Conservation (phyloP, 1,140 invertebrate species). For the Aphis gossypii region DNA sequence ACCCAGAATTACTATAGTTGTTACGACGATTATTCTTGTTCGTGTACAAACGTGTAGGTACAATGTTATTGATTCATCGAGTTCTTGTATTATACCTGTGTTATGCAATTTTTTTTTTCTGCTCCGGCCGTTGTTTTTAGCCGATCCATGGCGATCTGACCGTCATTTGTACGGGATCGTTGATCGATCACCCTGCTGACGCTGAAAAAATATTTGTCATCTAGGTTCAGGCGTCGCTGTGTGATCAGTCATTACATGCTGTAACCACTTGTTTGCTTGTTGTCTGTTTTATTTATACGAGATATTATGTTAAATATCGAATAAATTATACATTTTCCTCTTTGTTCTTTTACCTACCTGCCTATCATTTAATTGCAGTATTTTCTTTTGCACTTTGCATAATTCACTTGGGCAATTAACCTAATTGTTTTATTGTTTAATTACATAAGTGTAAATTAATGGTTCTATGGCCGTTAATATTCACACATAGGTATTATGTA, state of each 20-base stretch:
- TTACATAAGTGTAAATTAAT: conserved; percentile 18
- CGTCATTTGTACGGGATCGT: neutral
- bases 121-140: neutral
- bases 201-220: conserved; percentile 16
- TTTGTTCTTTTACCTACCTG: neutral
- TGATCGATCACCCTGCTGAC: conserved; percentile 9
- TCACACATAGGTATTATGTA: neutral
- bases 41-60: neutral
- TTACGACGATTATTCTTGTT: neutral
- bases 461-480: neutral
- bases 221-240: neutral
- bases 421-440: neutral
- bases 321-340: neutral
- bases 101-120: too few species aligned
- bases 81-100: neutral
- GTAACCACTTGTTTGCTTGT: neutral
- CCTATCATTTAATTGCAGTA: neutral
- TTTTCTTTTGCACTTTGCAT: neutral
- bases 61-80: neutral
- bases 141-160: neutral
- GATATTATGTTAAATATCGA: neutral
- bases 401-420: neutral
- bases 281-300: neutral
- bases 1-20: neutral
- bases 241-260: neutral